Evolutionary conservation across 1,140 invertebrate species (phyloP).

Genomic region (Rhyacophila brunnea): DNA sequence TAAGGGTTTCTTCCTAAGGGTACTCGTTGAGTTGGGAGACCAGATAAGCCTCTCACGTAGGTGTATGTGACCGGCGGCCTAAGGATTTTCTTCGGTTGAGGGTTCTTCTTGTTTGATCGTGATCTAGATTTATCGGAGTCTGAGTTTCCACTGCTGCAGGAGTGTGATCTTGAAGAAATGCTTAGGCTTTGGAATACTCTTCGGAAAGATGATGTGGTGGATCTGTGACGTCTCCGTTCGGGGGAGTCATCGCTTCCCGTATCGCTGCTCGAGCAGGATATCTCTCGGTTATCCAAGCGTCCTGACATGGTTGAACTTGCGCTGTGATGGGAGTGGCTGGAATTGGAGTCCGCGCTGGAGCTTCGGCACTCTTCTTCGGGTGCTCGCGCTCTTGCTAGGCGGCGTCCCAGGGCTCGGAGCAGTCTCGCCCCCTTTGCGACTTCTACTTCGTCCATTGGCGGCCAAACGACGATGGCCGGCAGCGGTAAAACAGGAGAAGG

Average conservation of each 20-base stretch:
- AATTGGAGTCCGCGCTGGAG: constrained; percentile 58
- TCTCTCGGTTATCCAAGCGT: constrained; percentile 37
- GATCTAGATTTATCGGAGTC: constrained; percentile 29
- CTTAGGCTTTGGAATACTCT: constrained; percentile 68
- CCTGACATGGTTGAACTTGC: constrained; percentile 40
- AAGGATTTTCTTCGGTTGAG: constrained; percentile 66
- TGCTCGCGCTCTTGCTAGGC: constrained; percentile 56
- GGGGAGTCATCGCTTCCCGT: constrained; percentile 55
- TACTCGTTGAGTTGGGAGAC: constrained; percentile 74
- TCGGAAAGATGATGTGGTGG: constrained; percentile 65
- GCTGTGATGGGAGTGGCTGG: constrained; percentile 53
- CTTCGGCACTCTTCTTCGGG: constrained; percentile 59
- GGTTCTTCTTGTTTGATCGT: constrained; percentile 55
- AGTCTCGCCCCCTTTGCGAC: constrained; percentile 57
- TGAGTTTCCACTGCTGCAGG: constrained; percentile 48
- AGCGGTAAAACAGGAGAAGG: constrained; percentile 18
- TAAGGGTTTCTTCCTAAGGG: constrained; percentile 51
- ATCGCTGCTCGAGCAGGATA: constrained; percentile 58
- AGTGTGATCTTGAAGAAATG: constrained; percentile 61
- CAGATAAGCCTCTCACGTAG: constrained; percentile 74
- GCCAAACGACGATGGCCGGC: constrained; percentile 51
- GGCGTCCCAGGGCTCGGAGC: constrained; percentile 60
- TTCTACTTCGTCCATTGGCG: constrained; percentile 49
- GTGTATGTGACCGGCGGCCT: constrained; percentile 73
- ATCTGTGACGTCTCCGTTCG: constrained; percentile 58